phyloP scores from a whole-genome alignment of 1,140 invertebrate genomes.

The Nymphalis io region DNA sequence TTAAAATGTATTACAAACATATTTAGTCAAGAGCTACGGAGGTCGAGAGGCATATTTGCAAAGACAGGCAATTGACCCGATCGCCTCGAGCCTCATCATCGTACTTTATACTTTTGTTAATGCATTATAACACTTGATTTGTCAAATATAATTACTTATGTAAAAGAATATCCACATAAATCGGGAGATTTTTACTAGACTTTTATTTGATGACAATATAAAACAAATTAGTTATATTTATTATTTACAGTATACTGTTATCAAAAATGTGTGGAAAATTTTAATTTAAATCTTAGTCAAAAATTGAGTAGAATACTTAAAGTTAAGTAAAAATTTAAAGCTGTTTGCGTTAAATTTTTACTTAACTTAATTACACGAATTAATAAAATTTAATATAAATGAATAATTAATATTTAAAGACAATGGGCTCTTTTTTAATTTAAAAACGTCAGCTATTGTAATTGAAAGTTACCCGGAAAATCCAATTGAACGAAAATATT shows the following conservation, averaged over 20 bases:
- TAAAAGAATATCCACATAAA: no score
- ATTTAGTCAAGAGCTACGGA: neutral
- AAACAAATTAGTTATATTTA: no score
- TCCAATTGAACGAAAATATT: conserved; percentile 18
- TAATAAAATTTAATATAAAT: neutral
- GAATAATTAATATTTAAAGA: neutral
- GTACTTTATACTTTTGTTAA: neutral
- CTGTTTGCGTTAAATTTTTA: no score
- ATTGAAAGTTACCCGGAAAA: conserved; percentile 11
- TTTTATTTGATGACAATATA: no score
- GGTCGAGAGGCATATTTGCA: neutral
- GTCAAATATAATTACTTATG: neutral
- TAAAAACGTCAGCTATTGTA: neutral
- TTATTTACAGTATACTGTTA: no score
- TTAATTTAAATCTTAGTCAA: no score
- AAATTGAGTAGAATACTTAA: no score
- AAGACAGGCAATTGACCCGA: neutral
- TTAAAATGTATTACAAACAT: neutral
- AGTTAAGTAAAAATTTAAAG: neutral
- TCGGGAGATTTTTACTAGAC: no score
- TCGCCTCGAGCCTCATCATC: neutral
- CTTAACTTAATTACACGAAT: no score
- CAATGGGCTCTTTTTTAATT: neutral
- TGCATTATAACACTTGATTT: neutral
- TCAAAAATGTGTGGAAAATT: no score